Percentiles rank a stretch among this genome's conserved stretches.
These are phyloP conservation scores for Agriopis aurantiaria DNA, from an alignment of 2,888 invertebrate species.

Conservation along the genomic window DNA sequence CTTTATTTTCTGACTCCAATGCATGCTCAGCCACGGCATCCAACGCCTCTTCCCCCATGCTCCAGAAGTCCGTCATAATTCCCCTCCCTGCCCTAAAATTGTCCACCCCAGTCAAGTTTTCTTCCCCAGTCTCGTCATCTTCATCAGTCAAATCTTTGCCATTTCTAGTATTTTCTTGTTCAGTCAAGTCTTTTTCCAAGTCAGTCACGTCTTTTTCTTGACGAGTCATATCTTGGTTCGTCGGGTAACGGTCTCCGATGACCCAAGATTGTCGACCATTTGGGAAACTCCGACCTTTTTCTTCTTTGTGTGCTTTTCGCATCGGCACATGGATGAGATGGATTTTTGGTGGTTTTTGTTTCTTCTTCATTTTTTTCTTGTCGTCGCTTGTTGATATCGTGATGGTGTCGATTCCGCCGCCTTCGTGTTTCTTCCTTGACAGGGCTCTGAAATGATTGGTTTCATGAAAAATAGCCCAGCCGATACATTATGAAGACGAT, in stretches of 20 bases:
- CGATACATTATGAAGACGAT: no score
- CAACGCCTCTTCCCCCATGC: conserved; percentile 67
- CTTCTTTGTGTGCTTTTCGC: conserved; percentile 59
- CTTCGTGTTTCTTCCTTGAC: conserved; percentile 63
- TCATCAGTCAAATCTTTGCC: conserved; percentile 1
- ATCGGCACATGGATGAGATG: conserved; percentile 70
- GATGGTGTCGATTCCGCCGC: conserved; percentile 74
- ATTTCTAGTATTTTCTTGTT: conserved; percentile 6
- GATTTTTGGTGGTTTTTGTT: conserved; percentile 74
- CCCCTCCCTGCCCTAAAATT: conserved; percentile 57
- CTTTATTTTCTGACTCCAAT: conserved; percentile 66
- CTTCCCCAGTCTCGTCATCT: conserved; percentile 22
- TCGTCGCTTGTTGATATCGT: conserved; percentile 71
- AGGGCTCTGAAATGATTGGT: conserved; percentile 60
- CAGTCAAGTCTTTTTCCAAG: conserved; percentile 3
- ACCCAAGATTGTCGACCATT: conserved; percentile 73
- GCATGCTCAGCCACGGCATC: conserved; percentile 75
- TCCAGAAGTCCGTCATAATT: conserved; percentile 66
- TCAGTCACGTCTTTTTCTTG: conserved; percentile 11
- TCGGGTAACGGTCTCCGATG: conserved; percentile 57
- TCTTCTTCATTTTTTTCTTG: conserved; percentile 77
- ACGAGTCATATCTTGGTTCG: conserved; percentile 15
- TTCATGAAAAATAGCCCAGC: background rate
- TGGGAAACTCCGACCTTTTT: conserved; percentile 74
- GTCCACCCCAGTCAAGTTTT: conserved; percentile 22